Percentiles rank a stretch among this genome's conserved stretches.
Conservation (phyloP, 2,888 invertebrate genomes). For the Drosophila maculinotata region DNA sequence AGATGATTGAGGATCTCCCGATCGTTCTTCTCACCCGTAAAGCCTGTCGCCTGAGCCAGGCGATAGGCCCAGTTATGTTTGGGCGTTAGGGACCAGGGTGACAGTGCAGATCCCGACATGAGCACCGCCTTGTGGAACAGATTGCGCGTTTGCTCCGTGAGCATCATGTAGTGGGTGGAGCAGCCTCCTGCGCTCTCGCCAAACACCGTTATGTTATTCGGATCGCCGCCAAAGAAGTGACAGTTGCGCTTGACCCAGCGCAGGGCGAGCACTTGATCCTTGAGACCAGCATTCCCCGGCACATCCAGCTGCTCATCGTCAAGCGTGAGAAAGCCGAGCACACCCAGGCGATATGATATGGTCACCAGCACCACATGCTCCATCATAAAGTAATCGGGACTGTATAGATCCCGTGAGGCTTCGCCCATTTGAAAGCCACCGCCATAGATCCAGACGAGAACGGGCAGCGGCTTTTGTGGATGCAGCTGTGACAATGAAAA, state of each 20-base stretch:
- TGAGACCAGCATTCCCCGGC: conserved; percentile 86
- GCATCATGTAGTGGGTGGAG: conserved; percentile 85
- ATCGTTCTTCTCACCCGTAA: conserved; percentile 81
- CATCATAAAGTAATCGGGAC: conserved; percentile 86
- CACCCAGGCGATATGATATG: conserved; percentile 86
- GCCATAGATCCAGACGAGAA: conserved; percentile 86
- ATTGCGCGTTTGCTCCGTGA: conserved; percentile 85
- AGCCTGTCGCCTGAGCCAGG: conserved; percentile 83
- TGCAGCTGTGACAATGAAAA: conserved; percentile 66
- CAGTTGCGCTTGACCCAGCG: conserved; percentile 86
- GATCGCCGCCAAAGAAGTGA: conserved; percentile 86
- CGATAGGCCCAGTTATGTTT: conserved; percentile 78
- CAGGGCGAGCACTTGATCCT: conserved; percentile 86
- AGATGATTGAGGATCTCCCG: conserved; percentile 82
- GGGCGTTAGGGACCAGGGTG: conserved; percentile 83
- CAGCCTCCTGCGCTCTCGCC: conserved; percentile 86
- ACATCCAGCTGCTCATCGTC: conserved; percentile 85
- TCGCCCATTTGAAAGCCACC: conserved; percentile 86
- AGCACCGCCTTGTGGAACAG: conserved; percentile 84
- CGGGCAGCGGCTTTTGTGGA: conserved; percentile 80
- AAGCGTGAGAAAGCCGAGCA: conserved; percentile 85
- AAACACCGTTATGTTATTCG: conserved; percentile 86
- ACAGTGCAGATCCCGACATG: conserved; percentile 82
- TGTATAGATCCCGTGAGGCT: conserved; percentile 84
- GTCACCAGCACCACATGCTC: conserved; percentile 86